Evolutionary conservation across 2,888 invertebrate genomes (phyloP).

Genomic region (Cataglyphis livida): DNA sequence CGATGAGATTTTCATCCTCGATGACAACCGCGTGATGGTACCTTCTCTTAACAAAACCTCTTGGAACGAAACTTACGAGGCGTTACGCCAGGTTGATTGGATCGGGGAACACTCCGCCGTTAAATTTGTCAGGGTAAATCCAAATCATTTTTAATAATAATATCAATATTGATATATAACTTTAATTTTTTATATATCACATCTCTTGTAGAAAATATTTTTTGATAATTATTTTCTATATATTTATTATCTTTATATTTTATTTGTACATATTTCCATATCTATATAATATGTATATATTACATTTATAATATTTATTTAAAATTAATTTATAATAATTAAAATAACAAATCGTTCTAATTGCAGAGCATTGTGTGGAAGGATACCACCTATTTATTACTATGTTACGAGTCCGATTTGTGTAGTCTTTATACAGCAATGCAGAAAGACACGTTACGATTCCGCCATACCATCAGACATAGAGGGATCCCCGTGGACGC

Average conservation of each 20-base stretch:
- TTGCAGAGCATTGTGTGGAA: conserved; percentile 74
- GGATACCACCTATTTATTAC: conserved; percentile 69
- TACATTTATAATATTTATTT: not conserved
- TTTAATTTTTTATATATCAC: not conserved
- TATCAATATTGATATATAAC: not conserved
- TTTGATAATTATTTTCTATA: not conserved
- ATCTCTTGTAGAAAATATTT: not conserved
- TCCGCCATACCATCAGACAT: conserved; percentile 70
- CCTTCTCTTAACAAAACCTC: conserved; percentile 53
- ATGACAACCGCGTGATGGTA: conserved; percentile 65
- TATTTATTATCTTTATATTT: conserved; percentile 3
- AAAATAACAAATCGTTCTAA: not conserved
- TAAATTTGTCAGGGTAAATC: conserved; percentile 35
- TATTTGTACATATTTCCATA: not conserved
- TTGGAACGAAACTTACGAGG: conserved; percentile 51
- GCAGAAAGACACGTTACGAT: conserved; percentile 57
- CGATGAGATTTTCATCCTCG: conserved; percentile 68
- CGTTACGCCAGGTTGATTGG: conserved; percentile 4
- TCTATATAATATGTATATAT: not conserved
- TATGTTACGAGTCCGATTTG: conserved; percentile 70
- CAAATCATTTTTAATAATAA: not conserved
- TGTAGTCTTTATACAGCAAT: conserved; percentile 73
- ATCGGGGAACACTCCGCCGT: not conserved
- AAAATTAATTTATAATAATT: not conserved
- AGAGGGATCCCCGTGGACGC: conserved; percentile 72